Evolutionary conservation across 2,797 vertebrate genomes (phyloP), one percentile per base, ranked within the genome.

Genomic region (Gambusia yucatana): DNA sequence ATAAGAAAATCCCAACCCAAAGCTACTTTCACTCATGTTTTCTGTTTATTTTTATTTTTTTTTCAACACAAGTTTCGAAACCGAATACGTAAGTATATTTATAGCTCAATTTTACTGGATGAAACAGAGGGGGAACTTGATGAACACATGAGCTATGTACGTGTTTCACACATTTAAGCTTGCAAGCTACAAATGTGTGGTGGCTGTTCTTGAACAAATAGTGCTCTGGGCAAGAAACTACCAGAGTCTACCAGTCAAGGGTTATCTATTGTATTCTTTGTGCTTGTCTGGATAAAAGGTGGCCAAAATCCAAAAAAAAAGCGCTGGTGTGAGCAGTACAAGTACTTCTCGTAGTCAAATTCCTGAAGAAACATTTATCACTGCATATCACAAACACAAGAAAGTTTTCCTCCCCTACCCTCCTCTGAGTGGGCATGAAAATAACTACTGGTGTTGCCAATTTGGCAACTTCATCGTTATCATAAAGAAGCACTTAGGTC

Each of bases 11-110:
- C 6, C 14, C 13, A 46, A 28, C 22, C 67, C 41, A 70, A 17
- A 16, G 41, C 72, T 74, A 9, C 13, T 46, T 74, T 73, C 30
- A 44, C 16, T 28, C 20, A 55, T 20, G 41, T 11, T 22, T 47
- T 47, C 28, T 46, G 2, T 59, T 59, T 47, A 44, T 72, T 50
- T 48, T 59, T n/a, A 1, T 61, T 3, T 69, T 72, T 50, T 48
- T 63, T n/a, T 2, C 55, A 52, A 44, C 47, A 10, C 52, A 30
- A 55, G 63, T 77, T 77, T 55, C 78, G 43, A 81, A 25, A 0
- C 55, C 8, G 28, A 76, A 83, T 50, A 44, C 55, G 83, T 72
- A 28, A 84, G 70, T 28, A 63, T 83, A 86, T 91, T 73, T 76
- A 87, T 73, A 84, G 65, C 77, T 73, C 14, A 2, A 30, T 77